A percentile compares a stretch with the other conserved stretches of the same genome.
phyloP scores from a whole-genome alignment of 2,797 vertebrate genomes.

The Hippoglossus hippoglossus region DNA sequence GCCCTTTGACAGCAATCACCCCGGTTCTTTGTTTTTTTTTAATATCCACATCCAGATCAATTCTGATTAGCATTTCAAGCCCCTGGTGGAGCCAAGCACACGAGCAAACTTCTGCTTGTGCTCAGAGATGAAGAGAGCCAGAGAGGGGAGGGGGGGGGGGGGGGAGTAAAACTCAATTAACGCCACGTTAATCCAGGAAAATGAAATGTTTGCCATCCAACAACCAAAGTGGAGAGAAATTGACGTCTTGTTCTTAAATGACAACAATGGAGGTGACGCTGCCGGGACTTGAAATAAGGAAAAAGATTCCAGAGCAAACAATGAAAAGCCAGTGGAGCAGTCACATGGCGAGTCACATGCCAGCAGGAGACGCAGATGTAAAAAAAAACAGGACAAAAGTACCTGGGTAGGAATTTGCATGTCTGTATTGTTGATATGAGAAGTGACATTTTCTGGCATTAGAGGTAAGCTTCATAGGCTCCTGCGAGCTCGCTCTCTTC shows the following conservation, averaged over 20 bases:
- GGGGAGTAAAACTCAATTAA: conserved; percentile 20
- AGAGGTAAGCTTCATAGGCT: conserved; percentile 57
- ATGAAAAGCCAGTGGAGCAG: conserved; percentile 12
- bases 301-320: conserved; percentile 29
- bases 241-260: conserved; percentile 29
- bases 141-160: conserved; percentile 10
- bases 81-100: conserved; percentile 58
- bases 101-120: conserved; percentile 69
- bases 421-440: conserved; percentile 60
- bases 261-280: no score
- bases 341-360: conserved; percentile 16
- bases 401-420: conserved; percentile 65
- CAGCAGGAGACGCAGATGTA: conserved; percentile 38
- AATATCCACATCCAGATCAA: conserved; percentile 79
- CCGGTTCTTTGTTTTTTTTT: conserved; percentile 52
- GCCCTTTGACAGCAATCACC: conserved; percentile 77
- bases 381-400: conserved; percentile 42
- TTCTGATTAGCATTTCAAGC: conserved; percentile 79
- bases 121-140: conserved; percentile 60
- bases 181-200: conserved; percentile 46
- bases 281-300: conserved; percentile 27
- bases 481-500: conserved; percentile 45
- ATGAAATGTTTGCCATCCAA: conserved; percentile 55
- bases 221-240: conserved; percentile 33
- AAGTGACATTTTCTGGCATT: conserved; percentile 78